Evolutionary conservation across 1,140 invertebrate genomes (phyloP).

Genomic region (Frieseomelitta varia): DNA sequence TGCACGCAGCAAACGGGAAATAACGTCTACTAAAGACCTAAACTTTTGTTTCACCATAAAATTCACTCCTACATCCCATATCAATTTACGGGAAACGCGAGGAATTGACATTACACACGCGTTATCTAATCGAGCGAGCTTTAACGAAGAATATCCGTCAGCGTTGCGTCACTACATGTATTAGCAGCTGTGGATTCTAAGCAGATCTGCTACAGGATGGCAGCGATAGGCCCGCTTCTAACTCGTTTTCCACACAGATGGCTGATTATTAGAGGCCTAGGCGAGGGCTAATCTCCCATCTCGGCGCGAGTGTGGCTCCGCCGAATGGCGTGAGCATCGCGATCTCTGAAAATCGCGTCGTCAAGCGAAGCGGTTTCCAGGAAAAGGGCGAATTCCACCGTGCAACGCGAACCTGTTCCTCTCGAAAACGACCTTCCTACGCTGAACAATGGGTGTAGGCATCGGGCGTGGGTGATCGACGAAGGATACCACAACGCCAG

Average conservation of each 20-base stretch:
- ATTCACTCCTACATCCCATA: too few relatives aligned
- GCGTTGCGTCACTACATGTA: not conserved
- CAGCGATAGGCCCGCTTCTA: not conserved
- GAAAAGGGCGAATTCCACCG: slow-evolving; percentile 60
- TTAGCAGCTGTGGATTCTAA: not conserved
- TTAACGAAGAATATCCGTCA: not conserved
- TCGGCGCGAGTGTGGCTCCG: not conserved
- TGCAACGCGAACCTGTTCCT: slow-evolving; percentile 63
- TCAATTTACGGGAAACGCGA: too few relatives aligned
- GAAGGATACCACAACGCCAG: slow-evolving; percentile 53
- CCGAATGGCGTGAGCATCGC: slow-evolving; percentile 62
- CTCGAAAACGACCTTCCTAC: slow-evolving; percentile 63
- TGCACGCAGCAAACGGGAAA: too few relatives aligned
- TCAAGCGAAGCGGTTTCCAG: slow-evolving; percentile 56
- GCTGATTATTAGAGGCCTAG: slow-evolving; percentile 14
- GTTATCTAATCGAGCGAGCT: slow-evolving; percentile 1
- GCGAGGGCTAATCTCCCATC: slow-evolving; percentile 29
- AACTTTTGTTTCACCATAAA: too few relatives aligned
- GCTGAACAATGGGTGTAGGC: slow-evolving; percentile 61
- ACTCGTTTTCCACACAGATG: slow-evolving; percentile 40
- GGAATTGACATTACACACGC: slow-evolving; percentile 13
- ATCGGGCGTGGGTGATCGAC: slow-evolving; percentile 63
- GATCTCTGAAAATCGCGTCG: slow-evolving; percentile 51
- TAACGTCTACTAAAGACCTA: too few relatives aligned
- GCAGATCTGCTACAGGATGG: not conserved